These are phyloP conservation scores for Drosophila quinaria DNA, from an alignment of 2,888 invertebrate genomes.

Conservation along the genomic window DNA sequence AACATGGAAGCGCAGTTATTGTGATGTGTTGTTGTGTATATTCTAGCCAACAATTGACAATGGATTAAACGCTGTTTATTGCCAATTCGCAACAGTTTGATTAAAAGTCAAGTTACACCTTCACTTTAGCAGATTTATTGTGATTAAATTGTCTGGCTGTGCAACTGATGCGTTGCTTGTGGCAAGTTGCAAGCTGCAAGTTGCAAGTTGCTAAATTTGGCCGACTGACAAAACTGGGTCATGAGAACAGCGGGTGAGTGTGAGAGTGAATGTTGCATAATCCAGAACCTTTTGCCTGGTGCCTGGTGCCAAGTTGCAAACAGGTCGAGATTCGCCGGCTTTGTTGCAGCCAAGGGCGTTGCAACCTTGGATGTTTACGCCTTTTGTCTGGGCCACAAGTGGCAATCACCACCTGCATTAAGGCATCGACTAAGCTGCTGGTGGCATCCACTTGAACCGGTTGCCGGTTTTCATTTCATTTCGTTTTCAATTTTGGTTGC, in stretches of 20 bases:
- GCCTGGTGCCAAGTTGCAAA: constrained; percentile 42
- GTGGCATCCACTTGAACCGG: constrained; percentile 68
- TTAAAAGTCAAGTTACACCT: background rate
- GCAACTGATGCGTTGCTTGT: constrained; percentile 11
- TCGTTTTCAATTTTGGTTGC: constrained; percentile 41
- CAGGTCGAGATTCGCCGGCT: constrained; percentile 53
- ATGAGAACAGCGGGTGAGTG: constrained; percentile 56
- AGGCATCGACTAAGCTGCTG: constrained; percentile 41
- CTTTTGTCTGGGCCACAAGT: constrained; percentile 47
- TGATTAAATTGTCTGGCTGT: constrained; percentile 16
- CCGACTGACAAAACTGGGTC: constrained; percentile 63
- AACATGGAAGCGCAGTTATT: constrained; percentile 31
- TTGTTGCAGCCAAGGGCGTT: constrained; percentile 63
- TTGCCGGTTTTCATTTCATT: constrained; percentile 30
- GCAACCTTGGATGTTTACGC: constrained; percentile 56
- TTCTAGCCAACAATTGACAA: constrained; percentile 19
- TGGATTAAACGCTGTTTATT: constrained; percentile 3
- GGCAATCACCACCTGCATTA: constrained; percentile 78
- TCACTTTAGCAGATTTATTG: constrained; percentile 14
- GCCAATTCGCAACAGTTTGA: constrained; percentile 3
- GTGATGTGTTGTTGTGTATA: constrained; percentile 4
- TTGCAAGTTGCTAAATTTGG: background rate
- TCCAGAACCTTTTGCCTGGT: constrained; percentile 66
- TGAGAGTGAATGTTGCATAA: constrained; percentile 63
- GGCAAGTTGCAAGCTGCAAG: constrained; percentile 2